A percentile compares a stretch with the other conserved stretches of the same genome.
These are phyloP conservation scores for Knipowitschia caucasica DNA, from an alignment of 2,797 vertebrate genomes.

Conservation along the genomic window DNA sequence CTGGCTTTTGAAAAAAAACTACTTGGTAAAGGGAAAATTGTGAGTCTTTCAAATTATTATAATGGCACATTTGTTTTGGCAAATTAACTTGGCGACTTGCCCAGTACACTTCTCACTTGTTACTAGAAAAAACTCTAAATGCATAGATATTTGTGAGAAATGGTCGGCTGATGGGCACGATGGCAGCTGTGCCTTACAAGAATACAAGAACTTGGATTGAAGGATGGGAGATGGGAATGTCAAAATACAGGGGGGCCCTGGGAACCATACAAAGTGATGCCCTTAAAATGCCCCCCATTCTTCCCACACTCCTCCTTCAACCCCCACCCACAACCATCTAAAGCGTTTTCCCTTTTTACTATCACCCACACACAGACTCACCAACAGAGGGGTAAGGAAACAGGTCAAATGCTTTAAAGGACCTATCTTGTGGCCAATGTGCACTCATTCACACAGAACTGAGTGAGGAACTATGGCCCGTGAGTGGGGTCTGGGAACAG, in stretches of 20 bases:
- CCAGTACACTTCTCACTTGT: conserved; percentile 28
- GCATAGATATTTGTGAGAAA: conserved; percentile 22
- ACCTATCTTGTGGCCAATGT: conserved; percentile 70
- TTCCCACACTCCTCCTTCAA: conserved; percentile 38
- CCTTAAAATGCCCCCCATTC: conserved; percentile 61
- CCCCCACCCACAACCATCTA: conserved; percentile 51
- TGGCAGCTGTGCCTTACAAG: conserved; percentile 49
- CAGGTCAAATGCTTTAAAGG: conserved; percentile 75
- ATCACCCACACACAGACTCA: conserved; percentile 44
- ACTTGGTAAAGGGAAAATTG: too few species aligned
- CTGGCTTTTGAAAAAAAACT: too few species aligned
- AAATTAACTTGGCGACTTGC: too few species aligned
- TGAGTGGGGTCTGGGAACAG: conserved; percentile 69
- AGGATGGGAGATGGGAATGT: conserved; percentile 48
- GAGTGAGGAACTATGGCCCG: conserved; percentile 61
- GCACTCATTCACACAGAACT: conserved; percentile 72
- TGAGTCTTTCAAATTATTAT: too few species aligned
- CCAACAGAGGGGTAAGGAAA: conserved; percentile 62
- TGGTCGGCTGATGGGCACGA: conserved; percentile 56
- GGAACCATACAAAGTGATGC: conserved; percentile 66
- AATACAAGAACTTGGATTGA: conserved; percentile 36
- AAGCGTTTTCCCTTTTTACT: conserved; percentile 46
- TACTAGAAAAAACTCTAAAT: conserved; percentile 25
- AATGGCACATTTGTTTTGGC: too few species aligned
- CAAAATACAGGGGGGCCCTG: conserved; percentile 60